Evolutionary conservation across 2,113 vertebrate genomes (phyloP).

Genomic region (Sceloporus undulatus): DNA sequence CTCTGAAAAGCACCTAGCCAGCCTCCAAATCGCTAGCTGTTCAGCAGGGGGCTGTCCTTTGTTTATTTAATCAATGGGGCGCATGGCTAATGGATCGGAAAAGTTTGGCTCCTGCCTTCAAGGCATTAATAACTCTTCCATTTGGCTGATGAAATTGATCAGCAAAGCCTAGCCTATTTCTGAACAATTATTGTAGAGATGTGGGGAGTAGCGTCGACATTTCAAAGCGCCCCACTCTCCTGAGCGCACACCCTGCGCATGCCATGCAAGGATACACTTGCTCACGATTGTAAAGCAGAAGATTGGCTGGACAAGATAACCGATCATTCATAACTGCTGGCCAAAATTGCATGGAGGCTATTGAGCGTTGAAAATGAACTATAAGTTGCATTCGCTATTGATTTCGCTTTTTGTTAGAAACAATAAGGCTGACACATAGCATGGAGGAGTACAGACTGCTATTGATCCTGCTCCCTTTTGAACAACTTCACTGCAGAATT

Average conservation of each 20-base stretch:
- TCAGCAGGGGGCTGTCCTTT: conserved; percentile 26
- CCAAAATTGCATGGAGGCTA: conserved; percentile 86
- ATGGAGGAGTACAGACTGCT: conserved; percentile 75
- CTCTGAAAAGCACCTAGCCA: conserved; percentile 33
- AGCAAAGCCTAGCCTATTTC: conserved; percentile 79
- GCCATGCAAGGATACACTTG: conserved; percentile 76
- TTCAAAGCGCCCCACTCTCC: conserved; percentile 25
- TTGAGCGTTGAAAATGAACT: conserved; percentile 85
- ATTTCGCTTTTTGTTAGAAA: conserved; percentile 83
- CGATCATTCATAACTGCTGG: conserved; percentile 90
- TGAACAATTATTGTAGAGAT: conserved; percentile 72
- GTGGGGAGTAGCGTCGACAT: conserved; percentile 77
- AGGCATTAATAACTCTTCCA: conserved; percentile 82
- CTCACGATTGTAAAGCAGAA: conserved; percentile 57
- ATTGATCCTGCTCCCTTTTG: conserved; percentile 82
- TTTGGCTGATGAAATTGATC: conserved; percentile 85
- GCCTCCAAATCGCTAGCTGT: conserved; percentile 14
- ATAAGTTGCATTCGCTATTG: conserved; percentile 86
- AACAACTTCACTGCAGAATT: conserved; percentile 76
- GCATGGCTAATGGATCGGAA: conserved; percentile 81
- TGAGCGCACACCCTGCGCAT: background rate
- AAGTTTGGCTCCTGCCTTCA: conserved; percentile 75
- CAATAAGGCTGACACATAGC: conserved; percentile 81
- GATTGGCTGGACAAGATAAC: conserved; percentile 74
- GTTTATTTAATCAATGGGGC: conserved; percentile 77